phyloP scores from a whole-genome alignment of 2,888 invertebrate genomes.

The Rotaria magnacalcarata region DNA sequence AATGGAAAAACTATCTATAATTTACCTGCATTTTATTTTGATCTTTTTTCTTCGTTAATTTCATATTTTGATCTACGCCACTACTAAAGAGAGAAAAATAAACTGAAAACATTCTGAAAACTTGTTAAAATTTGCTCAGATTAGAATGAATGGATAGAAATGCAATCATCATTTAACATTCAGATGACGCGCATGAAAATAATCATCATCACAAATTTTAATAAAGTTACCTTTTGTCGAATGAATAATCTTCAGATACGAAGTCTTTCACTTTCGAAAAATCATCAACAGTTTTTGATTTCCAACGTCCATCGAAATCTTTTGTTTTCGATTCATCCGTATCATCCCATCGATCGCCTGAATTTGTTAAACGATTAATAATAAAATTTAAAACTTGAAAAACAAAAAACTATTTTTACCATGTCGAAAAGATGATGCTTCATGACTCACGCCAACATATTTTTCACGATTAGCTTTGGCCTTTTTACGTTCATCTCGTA shows the following conservation, averaged over 20 bases:
- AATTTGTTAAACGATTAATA: not conserved
- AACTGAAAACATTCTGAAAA: too few species aligned
- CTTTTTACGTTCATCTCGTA: slow-evolving; percentile 91
- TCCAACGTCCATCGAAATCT: not conserved
- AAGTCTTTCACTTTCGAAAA: not conserved
- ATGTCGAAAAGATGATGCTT: not conserved
- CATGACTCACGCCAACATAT: slow-evolving; percentile 71
- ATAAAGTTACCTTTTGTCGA: not conserved
- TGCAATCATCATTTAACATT: not conserved
- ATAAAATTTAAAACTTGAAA: not conserved
- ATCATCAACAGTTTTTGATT: too few species aligned
- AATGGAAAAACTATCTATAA: not conserved
- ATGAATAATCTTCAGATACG: not conserved
- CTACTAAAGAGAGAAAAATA: not conserved
- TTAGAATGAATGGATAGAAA: not conserved
- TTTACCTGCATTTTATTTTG: not conserved
- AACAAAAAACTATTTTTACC: not conserved
- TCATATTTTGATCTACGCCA: not conserved
- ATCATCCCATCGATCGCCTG: not conserved
- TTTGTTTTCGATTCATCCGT: not conserved
- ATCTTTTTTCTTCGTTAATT: not conserved
- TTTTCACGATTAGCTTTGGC: slow-evolving; percentile 98
- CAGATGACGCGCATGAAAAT: slow-evolving; percentile 29
- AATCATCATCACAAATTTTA: not conserved
- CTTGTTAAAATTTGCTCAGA: not conserved